Evolutionary conservation across 2,113 vertebrate species (phyloP).

Genomic region (Rhynchomys soricoides): DNA sequence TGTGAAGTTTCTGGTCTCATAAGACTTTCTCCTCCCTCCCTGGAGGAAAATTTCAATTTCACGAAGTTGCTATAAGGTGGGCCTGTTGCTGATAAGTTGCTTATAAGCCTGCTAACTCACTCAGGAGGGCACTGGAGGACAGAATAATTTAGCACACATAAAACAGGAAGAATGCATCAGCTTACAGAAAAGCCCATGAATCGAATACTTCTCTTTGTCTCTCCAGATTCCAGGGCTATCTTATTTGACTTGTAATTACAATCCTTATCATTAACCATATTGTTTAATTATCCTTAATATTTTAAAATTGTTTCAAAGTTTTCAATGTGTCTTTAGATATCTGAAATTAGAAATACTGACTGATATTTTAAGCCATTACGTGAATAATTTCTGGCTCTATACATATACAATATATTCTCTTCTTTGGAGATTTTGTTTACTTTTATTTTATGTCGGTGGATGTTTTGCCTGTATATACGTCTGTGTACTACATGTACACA

Average conservation of each 20-base stretch:
- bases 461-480: neutral
- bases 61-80: neutral
- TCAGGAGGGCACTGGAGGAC: neutral
- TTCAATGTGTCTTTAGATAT: slow-evolving; percentile 15
- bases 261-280: slow-evolving; percentile 1
- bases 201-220: slow-evolving; percentile 62
- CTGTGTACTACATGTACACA: neutral
- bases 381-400: neutral
- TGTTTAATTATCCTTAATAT: slow-evolving; percentile 28
- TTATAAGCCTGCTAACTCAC: neutral
- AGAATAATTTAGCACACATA: neutral
- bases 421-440: neutral
- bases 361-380: neutral
- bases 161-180: neutral
- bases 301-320: slow-evolving; percentile 29
- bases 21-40: neutral
- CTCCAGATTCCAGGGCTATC: slow-evolving; percentile 67
- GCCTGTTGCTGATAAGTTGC: too few species aligned
- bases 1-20: neutral
- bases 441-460: neutral
- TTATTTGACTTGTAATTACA: neutral
- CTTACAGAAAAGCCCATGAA: neutral
- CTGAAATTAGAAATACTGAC: neutral
- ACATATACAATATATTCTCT: neutral
- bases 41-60: neutral